Evolutionary conservation across 2,888 invertebrate species (phyloP), one percentile per base, ranked within the genome.

Genomic region (Exocentrus adspersus): DNA sequence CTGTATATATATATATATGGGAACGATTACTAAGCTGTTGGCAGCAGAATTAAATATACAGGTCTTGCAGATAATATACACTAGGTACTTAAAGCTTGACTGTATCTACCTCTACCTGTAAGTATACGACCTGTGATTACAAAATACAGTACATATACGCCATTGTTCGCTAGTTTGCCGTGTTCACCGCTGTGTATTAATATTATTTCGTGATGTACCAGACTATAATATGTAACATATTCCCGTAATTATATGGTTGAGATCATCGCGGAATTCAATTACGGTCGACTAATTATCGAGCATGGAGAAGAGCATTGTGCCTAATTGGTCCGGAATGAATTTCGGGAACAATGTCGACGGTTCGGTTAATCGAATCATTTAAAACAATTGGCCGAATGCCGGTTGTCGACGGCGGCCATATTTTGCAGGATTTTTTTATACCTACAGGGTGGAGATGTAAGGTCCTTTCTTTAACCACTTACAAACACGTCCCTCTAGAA

Each of bases 261-360:
- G 59, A 62, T 67, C 62, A 62, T 67, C 62, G 42, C 48, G 28
- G 42, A 60, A 61, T 61, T 57, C 50, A 42, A 60, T 64, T 62
- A 59, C 10, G 54, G 28, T 59, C 46, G 53, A 61, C 57, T 67
- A 60, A 65, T 67, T 62, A 58, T 57, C 52, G 56, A 19, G 16
- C 51, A 60, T 54, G 56, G 60, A 60, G 56, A 57, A 60, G 57
- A 60, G 58, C 53, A 43, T 43, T 64, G 59, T 54, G 19, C 46
- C 52, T 61, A 65, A 65, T 65, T 68, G 65, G 64, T 52, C 52
- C 42, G 42, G 43, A 57, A 65, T 60, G 45, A 54, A 54, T 68
- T 63, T 60, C 54, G 42, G 20, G n/a, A 30, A 46, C 19, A 57
- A 57, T 57, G 24, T n/a, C 14, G 24, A 45, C 17, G 45, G 46